Evolutionary conservation across 2,888 invertebrate species (phyloP), one percentile per base, ranked within the genome.

Genomic region (Criorhina ranunculi): DNA sequence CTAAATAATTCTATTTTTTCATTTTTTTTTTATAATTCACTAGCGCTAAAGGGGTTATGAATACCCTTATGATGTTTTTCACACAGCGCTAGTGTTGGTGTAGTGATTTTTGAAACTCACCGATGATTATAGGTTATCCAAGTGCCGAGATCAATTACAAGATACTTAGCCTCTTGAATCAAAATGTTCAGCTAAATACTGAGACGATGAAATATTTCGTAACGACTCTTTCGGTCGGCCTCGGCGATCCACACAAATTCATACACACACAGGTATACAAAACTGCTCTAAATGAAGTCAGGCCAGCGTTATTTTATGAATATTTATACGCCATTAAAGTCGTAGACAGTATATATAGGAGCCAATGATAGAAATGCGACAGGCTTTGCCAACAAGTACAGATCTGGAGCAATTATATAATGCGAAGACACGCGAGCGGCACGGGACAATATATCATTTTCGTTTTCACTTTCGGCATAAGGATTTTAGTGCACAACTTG

Each of bases 361-460:
- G 75, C 33, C 59, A 59, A 49, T 78, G 79, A 73, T 79, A 73
- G 78, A 73, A 79, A 73, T 73, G 73, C 83, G 79, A 83, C 73
- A 73, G 79, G 73, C 82, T 72, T 76, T 60, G 64, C 55, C 75
- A 78, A 72, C 72, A 44, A 55, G 59, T 55, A 60, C 81, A 53
- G 57, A 86, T 81, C 86, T 87, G 78, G 86, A 66, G 60, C 75
- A 67, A 76, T 87, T 87, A 87, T 82, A 79, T 87, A 87, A 86
- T 77, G 49, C 81, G 86, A 81, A 78, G 86, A 86, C 87, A 86
- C 85, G 86, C 87, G 86, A 87, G 78, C 81, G 85, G 87, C 87
- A 87, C 87, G 86, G 85, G 86, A 87, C 86, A 86, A 86, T 86
- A 85, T 86, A 85, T 87, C 86, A 87, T 81, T 83, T 80, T 77